phyloP scores from a whole-genome alignment of 2,888 invertebrate species.

The Brenthis daphne region DNA sequence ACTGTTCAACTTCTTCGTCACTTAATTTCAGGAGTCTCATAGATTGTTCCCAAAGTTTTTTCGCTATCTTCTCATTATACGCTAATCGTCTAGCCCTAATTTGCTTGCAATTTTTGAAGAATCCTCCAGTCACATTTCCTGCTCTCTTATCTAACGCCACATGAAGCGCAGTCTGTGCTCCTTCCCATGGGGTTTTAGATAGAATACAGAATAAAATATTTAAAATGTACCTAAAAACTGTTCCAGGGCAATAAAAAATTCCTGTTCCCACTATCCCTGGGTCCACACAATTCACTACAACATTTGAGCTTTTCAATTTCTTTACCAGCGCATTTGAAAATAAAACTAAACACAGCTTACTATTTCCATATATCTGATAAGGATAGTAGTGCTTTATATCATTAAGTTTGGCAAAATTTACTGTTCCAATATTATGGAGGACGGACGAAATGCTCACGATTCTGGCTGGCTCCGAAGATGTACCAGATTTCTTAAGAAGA shows the following conservation, averaged over 20 bases:
- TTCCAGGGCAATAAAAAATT: slow-evolving; percentile 80
- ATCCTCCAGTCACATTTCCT: slow-evolving; percentile 84
- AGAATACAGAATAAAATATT: slow-evolving; percentile 62
- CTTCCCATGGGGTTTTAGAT: slow-evolving; percentile 32
- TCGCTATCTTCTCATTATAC: slow-evolving; percentile 69
- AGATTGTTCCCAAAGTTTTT: slow-evolving; percentile 46
- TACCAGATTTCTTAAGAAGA: too few species aligned
- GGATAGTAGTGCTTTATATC: slow-evolving; percentile 64
- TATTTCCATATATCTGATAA: slow-evolving; percentile 74
- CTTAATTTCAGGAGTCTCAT: slow-evolving; percentile 33
- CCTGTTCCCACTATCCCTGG: slow-evolving; percentile 90
- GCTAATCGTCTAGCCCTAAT: slow-evolving; percentile 58
- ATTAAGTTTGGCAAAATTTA: slow-evolving; percentile 86
- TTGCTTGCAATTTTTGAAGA: slow-evolving; percentile 86
- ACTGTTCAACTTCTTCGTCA: slow-evolving; percentile 4
- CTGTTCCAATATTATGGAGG: slow-evolving; percentile 83
- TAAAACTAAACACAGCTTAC: slow-evolving; percentile 87
- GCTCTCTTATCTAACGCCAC: slow-evolving; percentile 86
- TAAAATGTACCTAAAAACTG: slow-evolving; percentile 73
- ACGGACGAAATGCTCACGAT: slow-evolving; percentile 89
- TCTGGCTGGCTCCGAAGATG: slow-evolving; percentile 83
- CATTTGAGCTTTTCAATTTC: slow-evolving; percentile 82
- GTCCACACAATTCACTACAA: slow-evolving; percentile 89
- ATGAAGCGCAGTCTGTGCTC: slow-evolving; percentile 86
- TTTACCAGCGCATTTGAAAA: slow-evolving; percentile 86